Percentiles rank a stretch among this genome's conserved stretches.
Conservation (phyloP, 2,888 invertebrate genomes). For the Phalera bucephala region DNA sequence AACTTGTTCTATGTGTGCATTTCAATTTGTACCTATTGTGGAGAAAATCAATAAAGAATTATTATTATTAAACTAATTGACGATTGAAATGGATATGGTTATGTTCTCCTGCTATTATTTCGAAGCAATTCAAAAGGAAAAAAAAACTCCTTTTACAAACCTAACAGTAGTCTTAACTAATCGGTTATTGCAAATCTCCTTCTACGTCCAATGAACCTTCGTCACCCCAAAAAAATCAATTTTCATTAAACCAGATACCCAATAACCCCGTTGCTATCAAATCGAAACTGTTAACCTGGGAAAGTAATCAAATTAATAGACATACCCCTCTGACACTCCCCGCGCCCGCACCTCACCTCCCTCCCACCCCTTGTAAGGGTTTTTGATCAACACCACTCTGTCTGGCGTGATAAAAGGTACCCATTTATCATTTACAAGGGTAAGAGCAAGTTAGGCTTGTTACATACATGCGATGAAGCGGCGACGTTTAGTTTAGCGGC, state of each 20-base stretch:
- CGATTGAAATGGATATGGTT: too few species aligned
- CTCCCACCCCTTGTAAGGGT: conserved; percentile 13
- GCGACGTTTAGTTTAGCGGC: too few species aligned
- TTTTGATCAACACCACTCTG: conserved; percentile 35
- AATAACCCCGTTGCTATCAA: conserved; percentile 24
- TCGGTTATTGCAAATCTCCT: too few species aligned
- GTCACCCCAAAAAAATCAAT: background rate
- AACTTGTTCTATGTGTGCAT: too few species aligned
- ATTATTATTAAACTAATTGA: too few species aligned
- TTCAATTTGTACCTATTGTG: too few species aligned
- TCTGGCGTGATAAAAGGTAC: conserved; percentile 31
- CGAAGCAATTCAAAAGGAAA: too few species aligned
- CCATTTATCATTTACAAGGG: conserved; percentile 40
- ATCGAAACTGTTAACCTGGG: conserved; percentile 38
- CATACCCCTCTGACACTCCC: background rate
- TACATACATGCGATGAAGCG: background rate
- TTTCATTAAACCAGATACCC: conserved; percentile 5
- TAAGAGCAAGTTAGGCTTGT: background rate
- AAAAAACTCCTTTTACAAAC: too few species aligned
- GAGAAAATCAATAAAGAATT: too few species aligned
- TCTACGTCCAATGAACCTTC: background rate
- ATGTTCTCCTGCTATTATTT: too few species aligned
- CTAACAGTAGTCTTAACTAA: too few species aligned
- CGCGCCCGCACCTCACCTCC: background rate
- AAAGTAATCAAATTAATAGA: conserved; percentile 44